These are phyloP conservation scores for Drusus annulatus DNA, from an alignment of 1,140 invertebrate genomes.

Conservation along the genomic window DNA sequence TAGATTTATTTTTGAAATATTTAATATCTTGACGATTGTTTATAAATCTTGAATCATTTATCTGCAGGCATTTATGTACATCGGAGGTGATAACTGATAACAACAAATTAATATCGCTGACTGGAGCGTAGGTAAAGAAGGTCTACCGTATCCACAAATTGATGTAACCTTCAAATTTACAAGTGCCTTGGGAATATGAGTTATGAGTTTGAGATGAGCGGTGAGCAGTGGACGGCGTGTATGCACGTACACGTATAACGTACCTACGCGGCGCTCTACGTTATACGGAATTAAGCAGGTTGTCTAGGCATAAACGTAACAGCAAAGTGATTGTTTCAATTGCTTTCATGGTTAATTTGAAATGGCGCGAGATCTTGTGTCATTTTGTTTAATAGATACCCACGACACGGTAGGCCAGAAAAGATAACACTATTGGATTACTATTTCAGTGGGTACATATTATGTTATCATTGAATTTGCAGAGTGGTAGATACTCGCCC, in stretches of 20 bases:
- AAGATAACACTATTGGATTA: too few relatives aligned
- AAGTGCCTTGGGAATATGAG: slow-evolving; percentile 14
- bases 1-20: too few relatives aligned
- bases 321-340: not conserved
- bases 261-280: not conserved
- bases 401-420: not conserved
- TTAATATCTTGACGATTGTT: too few relatives aligned
- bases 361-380: not conserved
- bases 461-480: too few relatives aligned
- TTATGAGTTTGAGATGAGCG: too few relatives aligned
- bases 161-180: slow-evolving; percentile 17
- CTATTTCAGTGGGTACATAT: too few relatives aligned
- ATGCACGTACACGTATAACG: too few relatives aligned
- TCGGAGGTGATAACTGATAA: not conserved
- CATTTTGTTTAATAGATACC: not conserved
- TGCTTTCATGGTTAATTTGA: slow-evolving; percentile 4
- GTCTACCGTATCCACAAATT: slow-evolving; percentile 2
- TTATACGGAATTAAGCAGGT: not conserved
- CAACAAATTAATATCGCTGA: not conserved
- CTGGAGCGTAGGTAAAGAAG: not conserved
- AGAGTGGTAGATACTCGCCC: too few relatives aligned
- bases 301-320: not conserved
- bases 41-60: too few relatives aligned
- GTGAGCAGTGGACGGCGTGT: too few relatives aligned
- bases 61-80: too few relatives aligned